phyloP scores from a whole-genome alignment of 2,113 vertebrate genomes.

The Paracanthobrama guichenoti region DNA sequence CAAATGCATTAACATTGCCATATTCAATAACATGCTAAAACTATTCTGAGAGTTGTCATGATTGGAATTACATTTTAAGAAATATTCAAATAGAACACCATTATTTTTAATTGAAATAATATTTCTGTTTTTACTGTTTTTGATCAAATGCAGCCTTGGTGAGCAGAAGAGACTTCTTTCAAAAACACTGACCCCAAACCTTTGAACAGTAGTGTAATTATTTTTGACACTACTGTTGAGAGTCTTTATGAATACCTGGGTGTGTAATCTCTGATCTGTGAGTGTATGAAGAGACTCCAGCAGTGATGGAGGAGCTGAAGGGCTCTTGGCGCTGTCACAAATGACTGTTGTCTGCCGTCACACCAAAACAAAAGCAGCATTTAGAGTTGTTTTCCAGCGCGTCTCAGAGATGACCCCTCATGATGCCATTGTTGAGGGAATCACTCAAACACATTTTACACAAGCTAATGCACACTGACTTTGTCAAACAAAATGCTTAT shows the following conservation, averaged over 20 bases:
- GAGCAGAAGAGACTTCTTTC: not conserved
- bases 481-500: not conserved
- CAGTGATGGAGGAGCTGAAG: not conserved
- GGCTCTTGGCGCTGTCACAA: conserved; percentile 14
- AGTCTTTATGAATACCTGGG: too few relatives aligned
- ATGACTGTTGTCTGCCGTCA: not conserved
- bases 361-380: conserved; percentile 38
- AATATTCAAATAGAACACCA: not conserved
- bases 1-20: too few relatives aligned
- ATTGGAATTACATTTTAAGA: not conserved
- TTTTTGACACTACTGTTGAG: not conserved
- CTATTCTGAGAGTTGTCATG: too few relatives aligned
- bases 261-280: too few relatives aligned
- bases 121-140: not conserved
- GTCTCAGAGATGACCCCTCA: conserved; percentile 39
- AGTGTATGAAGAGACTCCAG: too few relatives aligned
- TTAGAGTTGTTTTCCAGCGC: conserved; percentile 27
- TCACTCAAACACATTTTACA: not conserved
- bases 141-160: not conserved
- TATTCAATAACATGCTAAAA: too few relatives aligned
- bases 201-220: conserved; percentile 3
- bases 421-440: conserved; percentile 30
- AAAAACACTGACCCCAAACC: not conserved
- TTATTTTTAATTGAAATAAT: not conserved
- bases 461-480: not conserved